Base-by-base conservation (phyloP, 2,888 invertebrate species). In the Lagria hirta region DNA sequence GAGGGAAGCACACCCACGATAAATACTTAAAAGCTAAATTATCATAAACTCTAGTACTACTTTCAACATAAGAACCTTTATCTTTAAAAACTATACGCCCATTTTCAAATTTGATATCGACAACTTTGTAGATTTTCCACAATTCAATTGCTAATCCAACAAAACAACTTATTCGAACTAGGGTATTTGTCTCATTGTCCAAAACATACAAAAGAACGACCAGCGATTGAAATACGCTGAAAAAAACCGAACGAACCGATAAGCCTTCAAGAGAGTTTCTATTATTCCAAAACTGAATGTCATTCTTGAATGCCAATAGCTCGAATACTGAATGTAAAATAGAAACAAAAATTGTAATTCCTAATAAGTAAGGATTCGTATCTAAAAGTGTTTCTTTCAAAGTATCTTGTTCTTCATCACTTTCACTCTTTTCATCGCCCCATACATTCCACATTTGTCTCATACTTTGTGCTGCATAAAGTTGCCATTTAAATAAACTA, bases 201-300 rank as follows among this genome's bases (percentile, higher is more conserved):
- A 98, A 73, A 1, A 99, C 97, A 71, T 99, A 99, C 1, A 99
- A 78, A 4, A 97, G 74, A 0, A 99, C 97, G 35, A 99, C 86
- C 6, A 95, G 72, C 0, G 97, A 94, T 70, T 99, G 97, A 73
- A 99, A 97, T 3, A 99, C 96, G 63, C 92, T 94, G 74, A 99
- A 99, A 72, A 99, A 95, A 15, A 99, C 97, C 1, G 94, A 96
- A 53, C 98, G 83, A 2, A 99, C 98, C 0, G 98, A 98, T 21
- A 99, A 78, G 5, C 98, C 98, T 74, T 99, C 98, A 27, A 99
- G 75, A 0, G 95, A 94, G 68, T 97, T 93, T 8, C 97, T 81
- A 64, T 95, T 96, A 61, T 95, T 94, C 99, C 99, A 99, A 70
- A 99, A 99, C 72, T 99, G 99, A 63, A 99, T 99, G 71, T 99